These are phyloP conservation scores for Lepus oiostolus DNA, from an alignment of 2,797 vertebrate species.

Conservation along the genomic window DNA sequence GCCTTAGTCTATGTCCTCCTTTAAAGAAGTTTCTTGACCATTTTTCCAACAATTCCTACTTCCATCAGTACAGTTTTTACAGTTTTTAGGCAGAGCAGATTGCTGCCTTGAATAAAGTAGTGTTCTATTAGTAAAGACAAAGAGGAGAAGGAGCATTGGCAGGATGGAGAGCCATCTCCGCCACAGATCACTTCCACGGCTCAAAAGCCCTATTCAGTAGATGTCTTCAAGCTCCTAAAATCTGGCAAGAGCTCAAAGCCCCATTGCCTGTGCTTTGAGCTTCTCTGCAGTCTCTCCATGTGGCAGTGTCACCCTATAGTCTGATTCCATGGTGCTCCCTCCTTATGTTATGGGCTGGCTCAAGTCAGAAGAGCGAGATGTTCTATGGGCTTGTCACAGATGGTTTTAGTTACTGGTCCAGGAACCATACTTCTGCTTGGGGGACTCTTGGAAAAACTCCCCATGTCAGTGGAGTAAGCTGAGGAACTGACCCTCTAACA, in stretches of 20 bases:
- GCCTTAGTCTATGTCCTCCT: not conserved
- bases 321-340: not conserved
- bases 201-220: not conserved
- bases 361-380: not conserved
- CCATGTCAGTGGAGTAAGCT: not conserved
- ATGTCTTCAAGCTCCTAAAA: not conserved
- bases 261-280: not conserved
- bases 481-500: not conserved
- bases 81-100: slow-evolving; percentile 10
- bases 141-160: not conserved
- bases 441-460: not conserved
- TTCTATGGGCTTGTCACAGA: not conserved
- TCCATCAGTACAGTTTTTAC: not conserved
- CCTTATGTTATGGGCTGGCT: not conserved
- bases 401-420: not conserved
- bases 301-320: not conserved
- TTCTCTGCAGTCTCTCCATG: not conserved
- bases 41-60: not conserved
- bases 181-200: not conserved
- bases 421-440: not conserved
- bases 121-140: not conserved
- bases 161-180: not conserved
- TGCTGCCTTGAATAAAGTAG: slow-evolving; percentile 21
- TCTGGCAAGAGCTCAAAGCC: not conserved
- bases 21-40: not conserved